Base-by-base conservation (phyloP, 1,140 invertebrate genomes). In the Drosophila sp. region DNA sequence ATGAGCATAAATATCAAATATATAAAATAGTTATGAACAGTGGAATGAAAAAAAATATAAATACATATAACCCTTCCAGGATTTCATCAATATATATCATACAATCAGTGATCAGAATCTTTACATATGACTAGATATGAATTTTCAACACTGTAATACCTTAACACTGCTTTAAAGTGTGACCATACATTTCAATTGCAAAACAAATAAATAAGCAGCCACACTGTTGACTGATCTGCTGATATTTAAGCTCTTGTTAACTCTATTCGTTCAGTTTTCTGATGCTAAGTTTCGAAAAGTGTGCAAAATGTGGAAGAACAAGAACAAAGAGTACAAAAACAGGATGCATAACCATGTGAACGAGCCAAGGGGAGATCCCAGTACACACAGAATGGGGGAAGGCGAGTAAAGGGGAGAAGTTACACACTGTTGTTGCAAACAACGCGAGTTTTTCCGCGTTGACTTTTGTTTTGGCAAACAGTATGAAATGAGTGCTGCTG, bases 381-480 rank as follows among this genome's bases (percentile, higher is more conserved):
- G 3, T n/a, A 17, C 32, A 58, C 11, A 33, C 5, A 33, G 27
- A 57, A 6, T 47, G 54, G 67, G 6, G 29, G 3, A 44, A 32
- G 25, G 64, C 32, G 50, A 69, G 69, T 63, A 72, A 32, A 41
- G 70, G 54, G 60, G 58, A 60, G 73, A 76, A 66, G 72, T 70
- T 66, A 76, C 72, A 76, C 72, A 63, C 61, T 50, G 44, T 50
- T 50, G 44, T 50, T 50, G 44, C 44, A 27, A 50, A 50, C 44
- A 50, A 27, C 58, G 75, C 60, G 61, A 66, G 75, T 62, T 50
- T 30, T 68, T 30, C 57, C 57, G 44, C 56, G 41, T 62, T 75
- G 72, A 79, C 79, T 83, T 86, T 86, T 86, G 79, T 86, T 86
- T 87, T 76, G 74, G 79, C 62, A 75, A 78, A 79, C 78, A 78